A percentile compares a stretch with the other conserved stretches of the same genome.
Evolutionary conservation across 2,797 vertebrate species (phyloP).

Genomic region (Aselliscus stoliczkanus): DNA sequence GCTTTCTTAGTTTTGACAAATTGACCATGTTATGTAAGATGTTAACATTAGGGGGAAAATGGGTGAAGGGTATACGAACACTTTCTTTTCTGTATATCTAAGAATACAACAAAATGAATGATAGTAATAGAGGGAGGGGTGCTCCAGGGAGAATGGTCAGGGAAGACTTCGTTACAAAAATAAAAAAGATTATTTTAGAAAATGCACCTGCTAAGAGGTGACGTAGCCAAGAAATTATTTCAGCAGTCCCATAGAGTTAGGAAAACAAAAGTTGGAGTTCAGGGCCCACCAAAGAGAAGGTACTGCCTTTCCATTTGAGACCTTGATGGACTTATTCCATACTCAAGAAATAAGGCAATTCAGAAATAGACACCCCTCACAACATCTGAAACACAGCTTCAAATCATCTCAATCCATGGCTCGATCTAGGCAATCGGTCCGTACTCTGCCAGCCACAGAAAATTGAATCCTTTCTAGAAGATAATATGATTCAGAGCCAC

Average conservation of each 20-base stretch:
- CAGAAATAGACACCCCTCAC: background rate
- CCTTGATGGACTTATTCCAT: background rate
- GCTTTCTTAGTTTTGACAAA: slow-evolving; percentile 14
- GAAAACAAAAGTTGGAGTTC: background rate
- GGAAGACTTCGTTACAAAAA: background rate
- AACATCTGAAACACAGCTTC: background rate
- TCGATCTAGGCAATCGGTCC: background rate
- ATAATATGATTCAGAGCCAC: background rate
- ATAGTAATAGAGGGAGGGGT: background rate
- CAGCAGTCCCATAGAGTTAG: background rate
- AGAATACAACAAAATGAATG: background rate
- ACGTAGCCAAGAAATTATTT: background rate
- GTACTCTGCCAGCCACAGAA: background rate
- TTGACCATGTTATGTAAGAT: background rate
- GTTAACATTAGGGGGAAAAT: background rate
- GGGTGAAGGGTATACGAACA: background rate
- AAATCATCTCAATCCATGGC: background rate
- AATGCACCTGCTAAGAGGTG: background rate
- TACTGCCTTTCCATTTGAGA: background rate
- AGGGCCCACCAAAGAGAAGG: background rate
- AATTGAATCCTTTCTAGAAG: background rate
- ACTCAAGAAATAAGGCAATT: background rate
- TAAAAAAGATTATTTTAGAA: background rate
- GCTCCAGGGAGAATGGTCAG: background rate
- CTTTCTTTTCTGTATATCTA: background rate